phyloP scores from a whole-genome alignment of 53 echinoderm and acorn worm species.

The Henricia sp. region DNA sequence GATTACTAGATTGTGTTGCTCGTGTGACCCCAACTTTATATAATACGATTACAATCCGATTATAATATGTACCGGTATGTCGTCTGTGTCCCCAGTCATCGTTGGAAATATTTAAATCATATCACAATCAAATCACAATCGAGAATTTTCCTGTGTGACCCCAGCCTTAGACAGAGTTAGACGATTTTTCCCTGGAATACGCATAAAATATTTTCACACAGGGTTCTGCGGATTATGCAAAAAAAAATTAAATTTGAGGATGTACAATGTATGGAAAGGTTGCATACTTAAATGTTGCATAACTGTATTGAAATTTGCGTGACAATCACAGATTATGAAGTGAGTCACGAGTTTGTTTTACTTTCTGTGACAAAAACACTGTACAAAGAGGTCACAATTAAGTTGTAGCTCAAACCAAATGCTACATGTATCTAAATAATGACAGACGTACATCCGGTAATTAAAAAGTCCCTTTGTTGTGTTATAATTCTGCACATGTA shows the following conservation, averaged over 20 bases:
- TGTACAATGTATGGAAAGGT: background rate
- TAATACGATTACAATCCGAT: too few species aligned
- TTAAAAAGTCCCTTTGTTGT: background rate
- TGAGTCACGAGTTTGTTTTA: background rate
- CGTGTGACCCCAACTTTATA: too few species aligned
- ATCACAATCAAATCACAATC: background rate
- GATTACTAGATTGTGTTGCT: too few species aligned
- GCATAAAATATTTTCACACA: background rate
- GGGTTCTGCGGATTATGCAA: background rate
- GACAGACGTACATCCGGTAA: background rate
- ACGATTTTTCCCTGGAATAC: background rate
- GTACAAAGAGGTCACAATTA: background rate
- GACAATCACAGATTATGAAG: conserved; percentile 2
- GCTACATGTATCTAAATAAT: background rate
- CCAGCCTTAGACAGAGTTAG: background rate
- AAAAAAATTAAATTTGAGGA: background rate
- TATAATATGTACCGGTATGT: too few species aligned
- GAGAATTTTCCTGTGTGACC: background rate
- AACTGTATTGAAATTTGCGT: background rate
- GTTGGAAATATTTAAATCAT: too few species aligned
- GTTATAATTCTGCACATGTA: background rate
- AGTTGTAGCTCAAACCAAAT: background rate
- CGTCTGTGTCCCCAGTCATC: too few species aligned
- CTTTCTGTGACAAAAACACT: background rate
- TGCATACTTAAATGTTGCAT: background rate